Percentiles rank a stretch among this genome's conserved stretches.
phyloP scores from a whole-genome alignment of 64 coral and sea anemone genomes.

The Stichodactyla mertensii region DNA sequence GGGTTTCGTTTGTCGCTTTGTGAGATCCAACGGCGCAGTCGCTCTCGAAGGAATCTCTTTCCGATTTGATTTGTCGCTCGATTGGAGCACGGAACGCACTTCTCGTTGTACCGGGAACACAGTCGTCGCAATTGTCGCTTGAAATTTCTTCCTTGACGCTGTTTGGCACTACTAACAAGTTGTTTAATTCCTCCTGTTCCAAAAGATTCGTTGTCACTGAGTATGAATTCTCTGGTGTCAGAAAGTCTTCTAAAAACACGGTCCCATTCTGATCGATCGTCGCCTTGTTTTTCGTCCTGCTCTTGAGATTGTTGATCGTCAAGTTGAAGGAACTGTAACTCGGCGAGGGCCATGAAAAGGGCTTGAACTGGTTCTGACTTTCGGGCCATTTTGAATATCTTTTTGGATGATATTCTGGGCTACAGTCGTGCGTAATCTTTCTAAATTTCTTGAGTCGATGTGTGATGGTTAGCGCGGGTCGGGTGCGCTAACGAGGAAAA shows the following conservation, averaged over 20 bases:
- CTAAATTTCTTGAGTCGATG: conserved; percentile 20
- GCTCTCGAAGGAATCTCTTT: conserved; percentile 15
- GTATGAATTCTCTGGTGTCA: neutral
- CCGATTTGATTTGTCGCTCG: neutral
- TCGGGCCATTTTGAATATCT: conserved; percentile 10
- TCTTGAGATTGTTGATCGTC: neutral
- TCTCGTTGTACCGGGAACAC: neutral
- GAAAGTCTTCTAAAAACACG: neutral
- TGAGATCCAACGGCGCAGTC: conserved; percentile 28
- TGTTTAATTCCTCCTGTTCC: neutral
- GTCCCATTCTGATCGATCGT: neutral
- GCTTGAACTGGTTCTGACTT: neutral
- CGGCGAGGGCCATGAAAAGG: neutral
- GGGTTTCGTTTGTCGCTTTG: conserved; percentile 14
- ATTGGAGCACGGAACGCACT: neutral
- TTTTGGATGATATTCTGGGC: neutral
- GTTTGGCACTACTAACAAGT: neutral
- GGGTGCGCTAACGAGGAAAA: neutral
- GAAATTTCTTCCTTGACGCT: neutral
- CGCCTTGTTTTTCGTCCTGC: neutral
- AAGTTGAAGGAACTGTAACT: neutral
- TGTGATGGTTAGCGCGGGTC: conserved; percentile 22
- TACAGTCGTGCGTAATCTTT: neutral
- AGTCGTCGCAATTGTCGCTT: neutral
- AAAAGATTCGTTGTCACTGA: neutral